Base-by-base conservation (phyloP, 2,797 vertebrate genomes). In the Anniella stebbinsi region DNA sequence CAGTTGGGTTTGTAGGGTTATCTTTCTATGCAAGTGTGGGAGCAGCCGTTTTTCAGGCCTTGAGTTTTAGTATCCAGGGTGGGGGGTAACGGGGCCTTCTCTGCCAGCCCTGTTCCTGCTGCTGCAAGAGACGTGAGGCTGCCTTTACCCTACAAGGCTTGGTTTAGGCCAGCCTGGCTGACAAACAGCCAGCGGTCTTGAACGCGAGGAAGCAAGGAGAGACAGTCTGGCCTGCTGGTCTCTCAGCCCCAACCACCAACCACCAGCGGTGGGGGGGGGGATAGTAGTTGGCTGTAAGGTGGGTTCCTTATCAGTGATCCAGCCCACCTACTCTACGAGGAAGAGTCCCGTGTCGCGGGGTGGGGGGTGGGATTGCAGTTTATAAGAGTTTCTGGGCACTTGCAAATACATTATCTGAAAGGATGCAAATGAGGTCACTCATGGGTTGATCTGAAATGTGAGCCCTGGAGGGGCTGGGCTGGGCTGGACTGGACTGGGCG, bases 111-210 rank as follows among this genome's bases (percentile, higher is more conserved):
- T 87, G 76, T 89, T 72, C 30, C 89, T n/a, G 51, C 28, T 69
- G 73, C 30, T 45, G 94, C 96, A 95, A 93, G 45, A 84, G 85
- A 54, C 12, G n/a, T 4, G 92, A 78, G 94, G 93, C 95, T 97
- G 96, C 95, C 95, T 97, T 90, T 97, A 97, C 97, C 97, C 94
- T 97, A 97, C 96, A 97, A 97, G 97, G 97, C 96, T 80, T 91
- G 93, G 97, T 97, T 95, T 96, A 95, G 95, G 94, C 95, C 90
- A 60, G 80, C 87, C 87, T 36, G 28, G 66, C 87, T 96, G 95
- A 93, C 88, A 5, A 0, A 60, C 38, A 77, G 90, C 96, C 95
- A 95, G 87, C 91, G 82, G 38, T n/a, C 84, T 67, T 10, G 84
- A 81, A 36, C 67, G 41, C 13, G 88, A 54, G 38, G 28, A 63